Percentiles rank a stretch among this genome's conserved stretches.
Conservation (phyloP, 2,888 invertebrate species). For the Clusia tigrina region DNA sequence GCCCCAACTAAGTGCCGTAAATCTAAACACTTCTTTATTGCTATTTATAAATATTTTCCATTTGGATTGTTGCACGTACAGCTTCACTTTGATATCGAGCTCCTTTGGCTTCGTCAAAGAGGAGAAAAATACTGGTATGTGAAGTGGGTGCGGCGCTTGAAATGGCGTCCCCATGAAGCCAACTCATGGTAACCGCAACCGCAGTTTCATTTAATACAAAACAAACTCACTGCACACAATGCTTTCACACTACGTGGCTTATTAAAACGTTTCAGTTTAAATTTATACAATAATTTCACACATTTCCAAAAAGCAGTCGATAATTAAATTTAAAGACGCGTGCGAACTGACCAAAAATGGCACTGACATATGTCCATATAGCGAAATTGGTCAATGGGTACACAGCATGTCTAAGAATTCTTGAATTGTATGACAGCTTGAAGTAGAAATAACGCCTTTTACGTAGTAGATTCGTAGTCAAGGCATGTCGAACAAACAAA, state of each 20-base stretch:
- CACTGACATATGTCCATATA: too few relatives aligned
- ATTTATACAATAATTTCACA: constrained; percentile 7
- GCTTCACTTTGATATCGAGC: too few relatives aligned
- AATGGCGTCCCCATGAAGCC: neutral
- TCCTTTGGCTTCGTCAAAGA: too few relatives aligned
- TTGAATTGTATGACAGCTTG: neutral
- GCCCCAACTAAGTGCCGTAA: too few relatives aligned
- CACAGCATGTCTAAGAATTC: neutral
- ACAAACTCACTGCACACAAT: constrained; percentile 1
- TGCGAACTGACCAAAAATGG: neutral
- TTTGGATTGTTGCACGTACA: too few relatives aligned
- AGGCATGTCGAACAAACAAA: too few relatives aligned
- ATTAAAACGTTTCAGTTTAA: too few relatives aligned
- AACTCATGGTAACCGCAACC: neutral
- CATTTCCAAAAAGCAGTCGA: constrained; percentile 13
- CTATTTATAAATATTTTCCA: too few relatives aligned
- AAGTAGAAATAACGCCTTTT: neutral
- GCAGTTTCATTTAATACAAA: constrained; percentile 2
- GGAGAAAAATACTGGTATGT: too few relatives aligned
- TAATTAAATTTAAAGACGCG: neutral
- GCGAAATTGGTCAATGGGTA: constrained; percentile 12
- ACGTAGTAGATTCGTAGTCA: neutral
- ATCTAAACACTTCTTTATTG: too few relatives aligned
- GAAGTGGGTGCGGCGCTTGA: constrained; percentile 21
- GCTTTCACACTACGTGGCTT: neutral